Conservation (phyloP, 2,113 vertebrate species). For the Chamaea fasciata region DNA sequence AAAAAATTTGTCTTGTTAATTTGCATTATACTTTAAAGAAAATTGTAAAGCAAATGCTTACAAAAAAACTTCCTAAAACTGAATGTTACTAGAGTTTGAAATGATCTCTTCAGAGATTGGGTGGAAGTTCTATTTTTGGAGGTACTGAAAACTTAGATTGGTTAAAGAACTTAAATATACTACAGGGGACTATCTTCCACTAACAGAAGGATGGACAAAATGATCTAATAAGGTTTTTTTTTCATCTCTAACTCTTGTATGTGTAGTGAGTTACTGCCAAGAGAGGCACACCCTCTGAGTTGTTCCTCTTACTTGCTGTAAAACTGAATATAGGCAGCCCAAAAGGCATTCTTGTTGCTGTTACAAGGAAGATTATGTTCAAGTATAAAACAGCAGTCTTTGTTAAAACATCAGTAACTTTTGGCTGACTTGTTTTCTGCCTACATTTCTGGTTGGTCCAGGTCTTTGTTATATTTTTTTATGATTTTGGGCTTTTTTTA, state of each 20-base stretch:
- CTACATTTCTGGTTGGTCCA: neutral
- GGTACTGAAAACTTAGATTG: neutral
- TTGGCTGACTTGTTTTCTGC: neutral
- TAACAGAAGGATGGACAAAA: conserved; percentile 26
- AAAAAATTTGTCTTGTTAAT: neutral
- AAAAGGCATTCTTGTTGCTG: neutral
- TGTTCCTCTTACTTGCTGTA: neutral
- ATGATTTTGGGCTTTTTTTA: neutral
- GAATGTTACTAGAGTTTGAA: neutral
- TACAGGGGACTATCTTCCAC: neutral
- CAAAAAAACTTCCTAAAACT: neutral
- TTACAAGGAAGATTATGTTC: neutral
- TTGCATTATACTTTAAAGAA: neutral
- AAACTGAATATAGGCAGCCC: neutral
- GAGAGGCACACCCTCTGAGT: conserved; percentile 31
- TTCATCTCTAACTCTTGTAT: neutral
- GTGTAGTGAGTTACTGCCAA: neutral
- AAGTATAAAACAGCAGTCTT: neutral
- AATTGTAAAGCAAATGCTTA: neutral
- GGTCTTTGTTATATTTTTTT: neutral
- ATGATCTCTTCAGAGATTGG: neutral
- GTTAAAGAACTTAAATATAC: conserved; percentile 3
- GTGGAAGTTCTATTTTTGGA: conserved; percentile 28
- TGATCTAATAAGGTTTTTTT: conserved; percentile 40
- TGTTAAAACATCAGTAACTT: neutral